Conservation (phyloP, 2,888 invertebrate genomes). For the Isotomurus palustris region DNA sequence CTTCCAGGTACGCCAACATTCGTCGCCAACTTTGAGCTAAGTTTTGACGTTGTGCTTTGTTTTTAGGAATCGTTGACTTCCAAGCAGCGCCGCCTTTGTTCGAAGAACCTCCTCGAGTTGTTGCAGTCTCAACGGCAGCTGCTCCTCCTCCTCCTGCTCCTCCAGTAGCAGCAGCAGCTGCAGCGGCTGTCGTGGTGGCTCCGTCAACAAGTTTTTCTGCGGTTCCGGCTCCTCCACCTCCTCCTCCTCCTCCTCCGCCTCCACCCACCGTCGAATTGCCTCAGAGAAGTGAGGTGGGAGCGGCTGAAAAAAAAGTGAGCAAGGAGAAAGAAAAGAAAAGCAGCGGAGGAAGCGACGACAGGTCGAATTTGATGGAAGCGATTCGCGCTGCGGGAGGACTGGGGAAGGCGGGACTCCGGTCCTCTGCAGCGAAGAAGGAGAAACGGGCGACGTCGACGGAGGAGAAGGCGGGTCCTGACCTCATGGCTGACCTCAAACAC, state of each 20-base stretch:
- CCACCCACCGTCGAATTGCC: slow-evolving; percentile 25
- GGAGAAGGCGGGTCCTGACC: slow-evolving; percentile 25
- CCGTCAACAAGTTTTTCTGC: background rate
- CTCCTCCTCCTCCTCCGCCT: slow-evolving; percentile 39
- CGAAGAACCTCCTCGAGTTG: too few species aligned
- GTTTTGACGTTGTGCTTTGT: background rate
- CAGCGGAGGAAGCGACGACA: slow-evolving; percentile 21
- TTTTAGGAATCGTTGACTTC: background rate
- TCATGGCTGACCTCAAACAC: slow-evolving; percentile 46
- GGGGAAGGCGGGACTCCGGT: slow-evolving; percentile 30
- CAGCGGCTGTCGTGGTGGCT: background rate
- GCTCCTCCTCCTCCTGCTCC: background rate
- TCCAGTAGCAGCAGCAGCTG: slow-evolving; percentile 7
- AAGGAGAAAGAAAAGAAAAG: too few species aligned
- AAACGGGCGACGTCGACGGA: slow-evolving; percentile 26
- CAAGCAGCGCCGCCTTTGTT: too few species aligned
- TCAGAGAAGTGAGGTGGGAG: background rate
- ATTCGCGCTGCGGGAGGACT: slow-evolving; percentile 45
- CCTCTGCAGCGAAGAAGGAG: slow-evolving; percentile 42
- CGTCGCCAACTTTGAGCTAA: background rate
- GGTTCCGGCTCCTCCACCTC: background rate
- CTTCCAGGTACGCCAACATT: slow-evolving; percentile 34
- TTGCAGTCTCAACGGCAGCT: too few species aligned
- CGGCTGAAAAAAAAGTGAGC: background rate
- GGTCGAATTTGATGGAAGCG: slow-evolving; percentile 45